phyloP scores from a whole-genome alignment of 2,888 invertebrate species.

The Erannis defoliaria region DNA sequence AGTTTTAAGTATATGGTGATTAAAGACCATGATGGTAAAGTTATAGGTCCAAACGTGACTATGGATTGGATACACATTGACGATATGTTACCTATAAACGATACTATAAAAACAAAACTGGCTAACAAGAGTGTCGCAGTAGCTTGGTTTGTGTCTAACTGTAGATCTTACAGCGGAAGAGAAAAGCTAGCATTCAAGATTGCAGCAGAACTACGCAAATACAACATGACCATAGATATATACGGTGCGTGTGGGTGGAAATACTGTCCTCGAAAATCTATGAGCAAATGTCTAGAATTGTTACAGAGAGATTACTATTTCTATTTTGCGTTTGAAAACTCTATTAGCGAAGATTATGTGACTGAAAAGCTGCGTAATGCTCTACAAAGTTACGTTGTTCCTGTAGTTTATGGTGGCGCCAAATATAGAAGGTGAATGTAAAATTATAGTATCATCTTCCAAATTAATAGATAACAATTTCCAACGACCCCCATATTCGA shows the following conservation, averaged over 20 bases:
- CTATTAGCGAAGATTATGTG: constrained; percentile 62
- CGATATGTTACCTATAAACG: constrained; percentile 53
- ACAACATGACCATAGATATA: constrained; percentile 53
- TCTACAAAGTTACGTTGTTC: constrained; percentile 85
- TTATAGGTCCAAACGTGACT: constrained; percentile 55
- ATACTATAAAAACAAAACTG: constrained; percentile 30
- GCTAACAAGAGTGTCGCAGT: constrained; percentile 34
- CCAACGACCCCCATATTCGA: no score
- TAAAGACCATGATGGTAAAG: constrained; percentile 49
- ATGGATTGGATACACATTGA: constrained; percentile 55
- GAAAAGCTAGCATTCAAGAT: constrained; percentile 43
- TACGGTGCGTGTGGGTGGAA: constrained; percentile 57
- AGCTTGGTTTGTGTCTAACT: constrained; percentile 69
- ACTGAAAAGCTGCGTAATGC: constrained; percentile 66
- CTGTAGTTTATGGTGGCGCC: constrained; percentile 88
- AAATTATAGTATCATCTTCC: no score
- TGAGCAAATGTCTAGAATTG: constrained; percentile 45
- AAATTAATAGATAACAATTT: no score
- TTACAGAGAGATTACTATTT: constrained; percentile 60
- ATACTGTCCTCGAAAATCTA: constrained; percentile 44
- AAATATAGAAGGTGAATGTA: constrained; percentile 80
- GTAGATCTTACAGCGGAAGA: constrained; percentile 54
- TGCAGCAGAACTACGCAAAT: constrained; percentile 42
- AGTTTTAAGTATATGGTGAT: constrained; percentile 62
- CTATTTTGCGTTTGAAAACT: constrained; percentile 66